Evolutionary conservation across 2,797 vertebrate species (phyloP).

Genomic region (Dallia pectoralis): DNA sequence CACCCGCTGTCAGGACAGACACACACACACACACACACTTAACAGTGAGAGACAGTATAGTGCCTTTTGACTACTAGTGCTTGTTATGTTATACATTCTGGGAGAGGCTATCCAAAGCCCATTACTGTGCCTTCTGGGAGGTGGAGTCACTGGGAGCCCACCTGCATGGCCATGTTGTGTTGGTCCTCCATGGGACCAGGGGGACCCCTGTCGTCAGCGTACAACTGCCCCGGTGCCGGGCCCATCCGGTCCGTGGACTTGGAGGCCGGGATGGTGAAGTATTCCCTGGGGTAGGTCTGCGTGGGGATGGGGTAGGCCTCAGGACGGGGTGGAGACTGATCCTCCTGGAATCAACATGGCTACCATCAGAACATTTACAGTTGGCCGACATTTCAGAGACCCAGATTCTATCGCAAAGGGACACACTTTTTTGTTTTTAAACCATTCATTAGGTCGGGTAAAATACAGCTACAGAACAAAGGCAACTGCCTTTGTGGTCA

Average conservation of each 20-base stretch:
- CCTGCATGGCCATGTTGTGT: slow-evolving; percentile 80
- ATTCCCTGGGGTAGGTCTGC: slow-evolving; percentile 93
- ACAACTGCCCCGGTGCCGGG: slow-evolving; percentile 73
- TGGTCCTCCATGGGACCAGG: slow-evolving; percentile 77
- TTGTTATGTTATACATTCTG: neutral
- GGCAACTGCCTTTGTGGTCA: neutral
- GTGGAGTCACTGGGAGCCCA: slow-evolving; percentile 34
- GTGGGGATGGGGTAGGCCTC: slow-evolving; percentile 98
- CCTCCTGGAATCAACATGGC: slow-evolving; percentile 72
- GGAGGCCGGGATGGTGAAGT: slow-evolving; percentile 95
- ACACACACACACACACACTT: neutral
- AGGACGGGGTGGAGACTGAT: slow-evolving; percentile 80
- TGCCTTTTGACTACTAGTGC: neutral
- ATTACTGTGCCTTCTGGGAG: too few species aligned
- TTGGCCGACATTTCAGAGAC: neutral
- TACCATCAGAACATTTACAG: neutral
- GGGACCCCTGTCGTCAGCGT: slow-evolving; percentile 81
- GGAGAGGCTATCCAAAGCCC: too few species aligned
- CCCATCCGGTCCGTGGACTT: slow-evolving; percentile 87
- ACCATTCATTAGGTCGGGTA: neutral
- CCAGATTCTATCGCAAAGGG: neutral
- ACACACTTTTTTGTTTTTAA: neutral
- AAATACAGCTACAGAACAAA: neutral
- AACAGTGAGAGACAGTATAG: neutral
- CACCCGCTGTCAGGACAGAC: slow-evolving; percentile 70